phyloP scores from a whole-genome alignment of 2,888 invertebrate species.

The Drosophila villosipedis region DNA sequence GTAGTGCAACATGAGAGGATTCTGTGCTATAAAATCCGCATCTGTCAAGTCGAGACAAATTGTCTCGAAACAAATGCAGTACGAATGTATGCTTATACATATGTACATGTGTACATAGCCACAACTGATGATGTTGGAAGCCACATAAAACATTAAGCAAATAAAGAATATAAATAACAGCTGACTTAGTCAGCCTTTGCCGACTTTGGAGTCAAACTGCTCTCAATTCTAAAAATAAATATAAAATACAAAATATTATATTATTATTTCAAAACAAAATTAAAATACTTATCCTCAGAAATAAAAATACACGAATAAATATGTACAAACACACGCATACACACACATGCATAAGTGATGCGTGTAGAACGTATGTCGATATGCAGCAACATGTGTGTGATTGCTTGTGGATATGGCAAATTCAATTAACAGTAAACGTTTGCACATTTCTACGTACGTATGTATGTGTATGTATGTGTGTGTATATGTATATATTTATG shows the following conservation, averaged over 20 bases:
- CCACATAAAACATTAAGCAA: conserved; percentile 14
- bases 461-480: conserved; percentile 9
- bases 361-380: background rate
- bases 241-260: background rate
- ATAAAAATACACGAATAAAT: background rate
- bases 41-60: conserved; percentile 42
- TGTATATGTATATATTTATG: conserved; percentile 5
- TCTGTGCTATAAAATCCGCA: conserved; percentile 61
- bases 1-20: conserved; percentile 29
- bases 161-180: conserved; percentile 1
- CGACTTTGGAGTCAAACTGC: background rate
- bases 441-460: background rate
- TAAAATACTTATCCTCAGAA: background rate
- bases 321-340: background rate
- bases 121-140: conserved; percentile 34
- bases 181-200: background rate
- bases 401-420: background rate
- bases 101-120: background rate
- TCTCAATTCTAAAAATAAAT: background rate
- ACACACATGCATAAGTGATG: background rate
- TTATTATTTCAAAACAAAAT: background rate
- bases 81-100: background rate
- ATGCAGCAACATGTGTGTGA: conserved; percentile 24
- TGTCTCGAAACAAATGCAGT: conserved; percentile 20
- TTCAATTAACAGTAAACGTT: conserved; percentile 9